phyloP scores from a whole-genome alignment of 1,140 invertebrate genomes.

The Rhopalosiphum maidis region DNA sequence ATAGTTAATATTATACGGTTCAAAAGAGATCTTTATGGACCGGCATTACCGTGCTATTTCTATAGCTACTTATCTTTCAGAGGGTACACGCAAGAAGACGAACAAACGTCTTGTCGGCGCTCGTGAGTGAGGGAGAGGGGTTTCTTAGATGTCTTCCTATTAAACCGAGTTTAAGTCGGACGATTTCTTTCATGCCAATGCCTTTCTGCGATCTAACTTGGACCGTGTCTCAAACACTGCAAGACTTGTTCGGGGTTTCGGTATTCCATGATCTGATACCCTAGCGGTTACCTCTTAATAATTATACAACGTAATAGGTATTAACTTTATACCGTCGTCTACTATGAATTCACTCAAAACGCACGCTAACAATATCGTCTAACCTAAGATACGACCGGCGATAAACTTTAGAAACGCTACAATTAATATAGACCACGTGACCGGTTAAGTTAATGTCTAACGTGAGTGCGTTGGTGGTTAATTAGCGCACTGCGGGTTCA shows the following conservation, averaged over 20 bases:
- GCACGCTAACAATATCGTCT: background rate
- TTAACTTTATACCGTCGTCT: background rate
- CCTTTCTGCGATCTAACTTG: background rate
- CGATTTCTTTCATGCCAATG: background rate
- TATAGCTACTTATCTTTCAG: background rate
- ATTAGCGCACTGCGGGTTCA: constrained; percentile 23
- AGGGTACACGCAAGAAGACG: background rate
- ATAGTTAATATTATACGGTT: constrained; percentile 10
- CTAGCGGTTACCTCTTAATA: background rate
- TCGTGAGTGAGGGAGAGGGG: background rate
- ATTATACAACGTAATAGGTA: background rate
- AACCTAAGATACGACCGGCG: background rate
- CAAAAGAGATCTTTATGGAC: constrained; percentile 3
- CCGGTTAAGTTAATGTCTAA: background rate
- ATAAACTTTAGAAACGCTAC: constrained; percentile 23
- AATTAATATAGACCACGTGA: background rate
- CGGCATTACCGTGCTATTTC: background rate
- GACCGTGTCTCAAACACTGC: background rate
- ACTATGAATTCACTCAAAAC: background rate
- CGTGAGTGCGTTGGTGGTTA: background rate
- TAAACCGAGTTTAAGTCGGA: background rate
- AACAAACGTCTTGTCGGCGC: background rate
- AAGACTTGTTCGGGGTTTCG: background rate
- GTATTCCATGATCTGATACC: background rate
- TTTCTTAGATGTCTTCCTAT: background rate